Percentiles rank a stretch among this genome's conserved stretches.
These are phyloP conservation scores for Cuculus canorus DNA, from an alignment of 2,797 vertebrate genomes.

Conservation along the genomic window DNA sequence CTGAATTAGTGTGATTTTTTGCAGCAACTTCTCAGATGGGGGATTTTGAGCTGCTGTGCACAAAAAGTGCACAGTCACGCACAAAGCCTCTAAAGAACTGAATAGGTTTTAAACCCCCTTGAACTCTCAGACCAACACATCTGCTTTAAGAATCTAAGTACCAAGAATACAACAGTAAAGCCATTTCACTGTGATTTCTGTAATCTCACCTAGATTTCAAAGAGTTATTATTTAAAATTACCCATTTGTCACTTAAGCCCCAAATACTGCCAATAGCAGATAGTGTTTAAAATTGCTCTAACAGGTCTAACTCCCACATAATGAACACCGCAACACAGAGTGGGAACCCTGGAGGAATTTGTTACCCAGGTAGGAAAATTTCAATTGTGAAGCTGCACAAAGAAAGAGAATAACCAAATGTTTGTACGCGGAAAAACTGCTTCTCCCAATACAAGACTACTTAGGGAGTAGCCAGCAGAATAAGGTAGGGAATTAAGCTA, in stretches of 20 bases:
- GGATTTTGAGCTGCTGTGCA: neutral
- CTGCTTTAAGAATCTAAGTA: neutral
- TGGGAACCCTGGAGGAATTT: neutral
- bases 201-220: neutral
- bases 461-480: neutral
- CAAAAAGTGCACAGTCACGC: neutral
- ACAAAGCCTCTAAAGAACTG: neutral
- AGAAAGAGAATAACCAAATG: neutral
- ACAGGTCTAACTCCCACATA: neutral
- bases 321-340: neutral
- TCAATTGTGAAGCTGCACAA: neutral
- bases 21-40: neutral
- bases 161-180: neutral
- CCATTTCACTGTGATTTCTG: neutral
- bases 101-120: neutral
- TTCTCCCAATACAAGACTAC: neutral
- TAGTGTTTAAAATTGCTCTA: neutral
- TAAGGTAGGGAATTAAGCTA: neutral
- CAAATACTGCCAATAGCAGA: constrained; percentile 9
- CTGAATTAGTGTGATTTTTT: neutral
- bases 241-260: neutral
- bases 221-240: constrained; percentile 4
- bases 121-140: neutral
- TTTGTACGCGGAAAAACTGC: neutral
- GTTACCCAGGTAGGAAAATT: neutral